Conservation (phyloP, 2,113 vertebrate species). For the Neofelis nebulosa region DNA sequence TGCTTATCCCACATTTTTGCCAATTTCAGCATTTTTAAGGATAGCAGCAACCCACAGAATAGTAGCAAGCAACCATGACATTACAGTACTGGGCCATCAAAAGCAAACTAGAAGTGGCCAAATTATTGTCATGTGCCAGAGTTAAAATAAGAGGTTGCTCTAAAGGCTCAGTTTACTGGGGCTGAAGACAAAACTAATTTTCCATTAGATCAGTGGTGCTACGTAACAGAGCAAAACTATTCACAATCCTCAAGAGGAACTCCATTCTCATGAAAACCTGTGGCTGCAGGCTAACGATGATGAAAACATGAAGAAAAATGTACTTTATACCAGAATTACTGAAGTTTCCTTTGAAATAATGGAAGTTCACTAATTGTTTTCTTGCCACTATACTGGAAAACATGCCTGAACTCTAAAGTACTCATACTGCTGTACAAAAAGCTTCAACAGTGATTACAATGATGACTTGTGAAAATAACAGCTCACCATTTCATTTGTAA, state of each 20-base stretch:
- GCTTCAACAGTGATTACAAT: background rate
- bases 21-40: background rate
- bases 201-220: background rate
- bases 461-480: background rate
- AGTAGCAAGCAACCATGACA: background rate
- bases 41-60: background rate
- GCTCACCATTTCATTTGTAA: constrained; percentile 98
- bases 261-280: background rate
- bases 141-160: background rate
- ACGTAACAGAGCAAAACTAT: background rate
- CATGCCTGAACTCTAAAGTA: background rate
- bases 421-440: constrained; percentile 1
- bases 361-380: background rate
- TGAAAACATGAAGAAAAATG: constrained; percentile 31
- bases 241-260: background rate
- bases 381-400: background rate
- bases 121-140: background rate
- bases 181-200: background rate
- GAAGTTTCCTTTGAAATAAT: constrained; percentile 25
- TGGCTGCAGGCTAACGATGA: background rate
- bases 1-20: constrained; percentile 3
- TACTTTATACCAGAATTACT: background rate
- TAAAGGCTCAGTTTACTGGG: background rate
- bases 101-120: constrained; percentile 1
- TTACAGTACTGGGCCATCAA: background rate